Evolutionary conservation across 2,113 vertebrate species (phyloP).

Genomic region (Podarcis cretensis): DNA sequence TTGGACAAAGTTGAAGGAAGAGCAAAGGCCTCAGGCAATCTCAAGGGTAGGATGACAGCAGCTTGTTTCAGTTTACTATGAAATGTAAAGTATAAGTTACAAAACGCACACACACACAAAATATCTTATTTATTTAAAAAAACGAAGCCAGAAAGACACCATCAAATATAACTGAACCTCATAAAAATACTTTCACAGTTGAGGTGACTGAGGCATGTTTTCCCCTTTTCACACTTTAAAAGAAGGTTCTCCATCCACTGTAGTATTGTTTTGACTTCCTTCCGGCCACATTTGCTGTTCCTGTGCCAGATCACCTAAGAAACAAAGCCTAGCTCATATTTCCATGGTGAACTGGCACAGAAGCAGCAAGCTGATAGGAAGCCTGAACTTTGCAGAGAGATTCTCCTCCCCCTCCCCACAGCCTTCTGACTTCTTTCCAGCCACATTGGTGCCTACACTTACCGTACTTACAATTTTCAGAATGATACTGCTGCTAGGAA

Average conservation of each 20-base stretch:
- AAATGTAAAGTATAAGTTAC: too few species aligned
- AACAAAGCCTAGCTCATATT: background rate
- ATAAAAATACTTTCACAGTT: too few species aligned
- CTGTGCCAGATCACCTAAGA: background rate
- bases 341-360: background rate
- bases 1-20: too few species aligned
- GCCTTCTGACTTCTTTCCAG: background rate
- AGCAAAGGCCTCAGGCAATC: too few species aligned
- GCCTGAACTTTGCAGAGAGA: background rate
- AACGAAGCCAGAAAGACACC: too few species aligned
- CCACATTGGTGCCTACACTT: background rate
- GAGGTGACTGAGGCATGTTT: too few species aligned
- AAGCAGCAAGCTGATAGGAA: background rate
- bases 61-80: too few species aligned
- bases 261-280: background rate
- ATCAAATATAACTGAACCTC: too few species aligned
- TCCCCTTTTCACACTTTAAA: background rate
- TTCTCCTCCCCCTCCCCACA: background rate
- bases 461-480: slow-evolving; percentile 35
- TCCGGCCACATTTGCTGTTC: background rate
- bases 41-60: too few species aligned
- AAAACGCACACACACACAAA: too few species aligned
- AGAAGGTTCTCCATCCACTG: background rate
- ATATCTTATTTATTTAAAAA: too few species aligned
- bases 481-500: background rate